These are phyloP conservation scores for Clarias gariepinus DNA, from an alignment of 2,113 vertebrate genomes.

Conservation along the genomic window DNA sequence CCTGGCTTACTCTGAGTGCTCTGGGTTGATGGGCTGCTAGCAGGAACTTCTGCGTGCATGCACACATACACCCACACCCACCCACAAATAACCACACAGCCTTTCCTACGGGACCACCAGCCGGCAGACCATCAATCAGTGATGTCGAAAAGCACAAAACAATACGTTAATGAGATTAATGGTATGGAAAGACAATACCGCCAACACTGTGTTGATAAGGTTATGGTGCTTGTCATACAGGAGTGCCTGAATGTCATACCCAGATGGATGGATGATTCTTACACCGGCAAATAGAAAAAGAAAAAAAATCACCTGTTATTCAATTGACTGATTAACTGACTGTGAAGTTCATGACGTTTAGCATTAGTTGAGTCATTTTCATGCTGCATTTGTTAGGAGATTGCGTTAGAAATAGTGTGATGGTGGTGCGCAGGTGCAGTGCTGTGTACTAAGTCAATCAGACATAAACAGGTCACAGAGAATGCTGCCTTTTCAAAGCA, in stretches of 20 bases:
- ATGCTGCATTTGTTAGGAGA: background rate
- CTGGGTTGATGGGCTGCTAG: slow-evolving; percentile 47
- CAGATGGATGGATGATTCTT: background rate
- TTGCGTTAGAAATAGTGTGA: background rate
- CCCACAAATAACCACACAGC: background rate
- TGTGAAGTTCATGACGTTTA: background rate
- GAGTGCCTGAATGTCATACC: background rate
- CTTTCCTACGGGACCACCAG: slow-evolving; percentile 2
- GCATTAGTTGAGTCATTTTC: background rate
- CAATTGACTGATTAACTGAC: background rate
- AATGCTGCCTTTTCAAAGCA: slow-evolving; percentile 37
- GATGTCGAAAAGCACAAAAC: background rate
- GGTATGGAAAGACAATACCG: background rate
- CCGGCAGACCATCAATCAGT: slow-evolving; percentile 28
- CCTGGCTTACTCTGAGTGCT: slow-evolving; percentile 41
- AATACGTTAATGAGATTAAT: slow-evolving; percentile 32
- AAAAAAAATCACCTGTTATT: background rate
- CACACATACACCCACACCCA: background rate
- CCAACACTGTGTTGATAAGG: background rate
- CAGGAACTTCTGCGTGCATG: slow-evolving; percentile 14
- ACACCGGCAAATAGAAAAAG: no score
- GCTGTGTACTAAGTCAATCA: slow-evolving; percentile 20
- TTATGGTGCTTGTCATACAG: background rate
- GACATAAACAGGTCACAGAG: slow-evolving; percentile 43
- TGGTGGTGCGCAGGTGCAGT: slow-evolving; percentile 27